Percentiles rank a stretch among this genome's conserved stretches.
phyloP scores from a whole-genome alignment of 2,113 vertebrate genomes.

The Lasiurus cinereus region DNA sequence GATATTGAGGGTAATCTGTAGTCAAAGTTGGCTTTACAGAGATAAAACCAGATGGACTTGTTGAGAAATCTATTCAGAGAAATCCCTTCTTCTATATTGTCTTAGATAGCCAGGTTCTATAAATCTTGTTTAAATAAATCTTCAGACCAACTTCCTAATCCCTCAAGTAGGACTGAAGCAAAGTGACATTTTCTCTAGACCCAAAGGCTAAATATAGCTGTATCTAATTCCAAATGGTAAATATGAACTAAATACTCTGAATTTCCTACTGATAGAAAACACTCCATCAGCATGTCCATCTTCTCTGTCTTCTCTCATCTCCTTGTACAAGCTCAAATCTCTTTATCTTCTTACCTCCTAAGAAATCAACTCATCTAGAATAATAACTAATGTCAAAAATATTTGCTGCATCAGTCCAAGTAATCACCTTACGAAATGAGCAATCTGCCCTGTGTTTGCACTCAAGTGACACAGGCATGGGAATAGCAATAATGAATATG shows the following conservation, averaged over 20 bases:
- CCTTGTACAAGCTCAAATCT: not conserved
- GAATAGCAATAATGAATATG: too few relatives aligned
- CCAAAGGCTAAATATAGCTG: conserved; percentile 35
- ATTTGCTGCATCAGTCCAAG: not conserved
- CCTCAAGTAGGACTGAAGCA: not conserved
- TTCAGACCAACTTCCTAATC: not conserved
- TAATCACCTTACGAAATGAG: not conserved
- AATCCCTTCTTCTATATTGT: conserved; percentile 35
- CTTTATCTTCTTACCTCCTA: not conserved
- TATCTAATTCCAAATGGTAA: conserved; percentile 20
- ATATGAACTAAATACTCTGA: not conserved
- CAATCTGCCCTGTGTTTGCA: too few relatives aligned
- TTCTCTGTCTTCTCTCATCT: not conserved
- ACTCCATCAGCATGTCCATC: not conserved
- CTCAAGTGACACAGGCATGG: too few relatives aligned
- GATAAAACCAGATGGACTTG: conserved; percentile 70
- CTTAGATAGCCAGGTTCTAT: conserved; percentile 68
- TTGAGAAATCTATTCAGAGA: conserved; percentile 74
- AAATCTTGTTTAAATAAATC: conserved; percentile 50
- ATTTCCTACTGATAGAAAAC: conserved; percentile 40
- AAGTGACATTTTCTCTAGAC: conserved; percentile 38
- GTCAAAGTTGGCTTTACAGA: conserved; percentile 64
- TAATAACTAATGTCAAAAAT: not conserved
- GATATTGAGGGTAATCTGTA: conserved; percentile 54
- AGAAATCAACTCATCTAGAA: not conserved